Conservation (phyloP, 2,797 vertebrate genomes). For the Gouania willdenowi region DNA sequence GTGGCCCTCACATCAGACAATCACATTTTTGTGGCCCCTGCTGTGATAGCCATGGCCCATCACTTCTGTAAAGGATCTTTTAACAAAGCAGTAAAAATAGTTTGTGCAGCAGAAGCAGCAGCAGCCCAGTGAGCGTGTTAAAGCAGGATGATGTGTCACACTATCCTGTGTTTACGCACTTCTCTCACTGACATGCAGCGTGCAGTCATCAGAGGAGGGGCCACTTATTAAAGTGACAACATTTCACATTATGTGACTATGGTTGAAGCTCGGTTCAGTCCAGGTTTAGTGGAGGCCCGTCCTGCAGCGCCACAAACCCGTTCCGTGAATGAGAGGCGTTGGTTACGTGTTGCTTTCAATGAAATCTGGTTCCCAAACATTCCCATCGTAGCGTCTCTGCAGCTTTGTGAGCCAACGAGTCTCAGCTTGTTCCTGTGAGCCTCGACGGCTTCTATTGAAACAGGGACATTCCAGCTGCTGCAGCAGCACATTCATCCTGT, state of each 20-base stretch:
- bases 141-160: constrained; percentile 26
- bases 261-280: too few species aligned
- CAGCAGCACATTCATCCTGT: constrained; percentile 62
- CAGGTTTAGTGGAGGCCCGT: constrained; percentile 29
- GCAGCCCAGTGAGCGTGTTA: constrained; percentile 22
- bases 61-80: too few species aligned
- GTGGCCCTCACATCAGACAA: too few species aligned
- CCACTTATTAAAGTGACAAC: constrained; percentile 41
- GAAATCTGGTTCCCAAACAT: constrained; percentile 21
- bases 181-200: constrained; percentile 58
- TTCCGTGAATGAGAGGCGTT: not conserved
- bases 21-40: too few species aligned
- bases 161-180: constrained; percentile 68
- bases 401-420: constrained; percentile 45
- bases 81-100: too few species aligned
- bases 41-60: too few species aligned
- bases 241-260: constrained; percentile 51
- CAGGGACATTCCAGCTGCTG: constrained; percentile 61
- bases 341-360: constrained; percentile 3
- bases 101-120: too few species aligned
- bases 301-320: not conserved
- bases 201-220: constrained; percentile 70
- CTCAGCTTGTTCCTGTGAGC: constrained; percentile 62
- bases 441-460: constrained; percentile 56
- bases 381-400: constrained; percentile 15